These are phyloP conservation scores for Bufotes viridis DNA, from an alignment of 2,797 vertebrate genomes.

Conservation along the genomic window DNA sequence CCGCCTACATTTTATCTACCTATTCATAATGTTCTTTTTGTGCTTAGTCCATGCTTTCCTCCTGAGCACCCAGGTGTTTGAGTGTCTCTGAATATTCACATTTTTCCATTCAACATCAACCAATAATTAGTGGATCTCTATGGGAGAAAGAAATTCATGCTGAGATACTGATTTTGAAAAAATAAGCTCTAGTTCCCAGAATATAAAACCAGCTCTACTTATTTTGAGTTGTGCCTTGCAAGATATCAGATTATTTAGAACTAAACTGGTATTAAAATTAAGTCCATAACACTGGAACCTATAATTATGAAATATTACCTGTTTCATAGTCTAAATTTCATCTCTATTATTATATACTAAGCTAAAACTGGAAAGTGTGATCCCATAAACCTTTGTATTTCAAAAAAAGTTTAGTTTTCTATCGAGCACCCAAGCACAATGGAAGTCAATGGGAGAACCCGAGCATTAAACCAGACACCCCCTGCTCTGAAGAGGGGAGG, in stretches of 20 bases:
- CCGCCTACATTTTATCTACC: too few relatives aligned
- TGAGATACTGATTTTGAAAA: background rate
- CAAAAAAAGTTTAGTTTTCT: background rate
- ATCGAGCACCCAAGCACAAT: too few relatives aligned
- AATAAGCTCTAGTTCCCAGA: background rate
- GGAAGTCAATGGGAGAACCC: too few relatives aligned
- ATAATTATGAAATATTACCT: background rate
- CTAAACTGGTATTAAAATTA: constrained; percentile 21
- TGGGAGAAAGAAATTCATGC: background rate
- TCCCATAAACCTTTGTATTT: background rate
- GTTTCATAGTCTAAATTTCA: background rate
- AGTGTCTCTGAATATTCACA: background rate
- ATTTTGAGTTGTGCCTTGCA: background rate
- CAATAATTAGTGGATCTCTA: background rate
- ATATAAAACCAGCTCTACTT: background rate
- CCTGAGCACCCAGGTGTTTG: background rate
- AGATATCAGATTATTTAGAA: constrained; percentile 2
- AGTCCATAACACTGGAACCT: background rate
- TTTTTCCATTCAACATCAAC: background rate
- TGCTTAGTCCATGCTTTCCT: background rate
- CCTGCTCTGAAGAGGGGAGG: too few relatives aligned
- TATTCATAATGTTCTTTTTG: background rate
- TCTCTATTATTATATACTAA: background rate
- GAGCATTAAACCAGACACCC: too few relatives aligned
- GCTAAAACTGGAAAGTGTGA: background rate